Percentiles rank a stretch among this genome's conserved stretches.
phyloP scores from a whole-genome alignment of 2,888 invertebrate species.

The Stomorhina lunata region DNA sequence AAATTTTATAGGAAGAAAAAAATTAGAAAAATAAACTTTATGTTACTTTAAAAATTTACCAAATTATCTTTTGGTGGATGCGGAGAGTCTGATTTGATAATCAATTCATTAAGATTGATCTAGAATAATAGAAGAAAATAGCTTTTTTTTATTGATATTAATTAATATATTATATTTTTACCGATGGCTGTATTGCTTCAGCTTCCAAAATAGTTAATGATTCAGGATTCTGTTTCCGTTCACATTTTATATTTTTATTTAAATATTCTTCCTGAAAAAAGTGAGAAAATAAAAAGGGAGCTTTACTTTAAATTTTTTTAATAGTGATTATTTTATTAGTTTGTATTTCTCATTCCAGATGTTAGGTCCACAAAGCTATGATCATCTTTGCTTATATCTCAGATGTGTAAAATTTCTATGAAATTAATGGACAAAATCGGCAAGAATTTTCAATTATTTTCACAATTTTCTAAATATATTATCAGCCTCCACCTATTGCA shows the following conservation, averaged over 20 bases:
- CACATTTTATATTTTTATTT: neutral
- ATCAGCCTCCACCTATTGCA: too few species aligned
- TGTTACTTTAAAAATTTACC: slow-evolving; percentile 1
- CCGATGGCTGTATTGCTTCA: neutral
- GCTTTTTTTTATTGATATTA: neutral
- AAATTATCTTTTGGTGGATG: neutral
- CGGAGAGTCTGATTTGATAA: slow-evolving; percentile 30
- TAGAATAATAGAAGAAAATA: neutral
- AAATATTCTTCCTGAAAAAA: neutral
- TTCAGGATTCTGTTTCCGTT: neutral
- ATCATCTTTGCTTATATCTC: too few species aligned
- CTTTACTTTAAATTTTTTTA: too few species aligned
- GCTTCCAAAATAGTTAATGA: neutral
- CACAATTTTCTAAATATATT: too few species aligned
- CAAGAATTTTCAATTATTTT: too few species aligned
- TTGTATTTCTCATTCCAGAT: too few species aligned
- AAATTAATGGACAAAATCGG: too few species aligned
- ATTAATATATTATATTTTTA: neutral
- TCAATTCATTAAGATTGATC: slow-evolving; percentile 14
- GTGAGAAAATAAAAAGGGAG: neutral
- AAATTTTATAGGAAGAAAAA: neutral
- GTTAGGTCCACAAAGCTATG: too few species aligned
- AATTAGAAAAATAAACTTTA: neutral
- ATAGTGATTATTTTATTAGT: too few species aligned
- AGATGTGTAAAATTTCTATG: too few species aligned